Evolutionary conservation across 2,888 invertebrate species (phyloP).

Genomic region (Pyrrhosoma nymphula): DNA sequence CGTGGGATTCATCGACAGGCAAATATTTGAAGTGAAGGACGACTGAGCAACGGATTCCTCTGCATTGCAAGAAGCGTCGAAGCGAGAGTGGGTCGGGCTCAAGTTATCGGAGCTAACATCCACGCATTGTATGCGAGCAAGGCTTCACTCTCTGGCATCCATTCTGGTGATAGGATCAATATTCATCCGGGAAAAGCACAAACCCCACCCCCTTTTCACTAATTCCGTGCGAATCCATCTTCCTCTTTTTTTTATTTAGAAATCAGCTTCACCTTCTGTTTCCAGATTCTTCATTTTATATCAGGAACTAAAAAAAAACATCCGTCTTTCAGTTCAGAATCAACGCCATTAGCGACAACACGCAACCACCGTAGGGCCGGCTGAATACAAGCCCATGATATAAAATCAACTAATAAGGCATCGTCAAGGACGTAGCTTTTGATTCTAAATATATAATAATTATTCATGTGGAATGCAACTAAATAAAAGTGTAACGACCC

Average conservation of each 20-base stretch:
- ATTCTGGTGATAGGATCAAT: not conserved
- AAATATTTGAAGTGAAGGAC: constrained; percentile 9
- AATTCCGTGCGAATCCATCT: not conserved
- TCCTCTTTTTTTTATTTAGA: not conserved
- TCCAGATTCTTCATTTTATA: not conserved
- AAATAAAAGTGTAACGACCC: no score
- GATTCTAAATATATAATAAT: no score
- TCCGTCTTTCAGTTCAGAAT: not conserved
- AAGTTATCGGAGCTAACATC: not conserved
- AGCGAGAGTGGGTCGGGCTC: not conserved
- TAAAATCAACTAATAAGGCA: no score
- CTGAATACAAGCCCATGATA: not conserved
- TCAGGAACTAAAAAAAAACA: not conserved
- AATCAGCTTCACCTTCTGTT: not conserved
- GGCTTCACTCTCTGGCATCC: not conserved
- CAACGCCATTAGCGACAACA: not conserved
- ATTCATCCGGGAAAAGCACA: not conserved
- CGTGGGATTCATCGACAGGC: not conserved
- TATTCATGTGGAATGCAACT: no score
- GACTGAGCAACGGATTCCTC: not conserved
- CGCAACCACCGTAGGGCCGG: not conserved
- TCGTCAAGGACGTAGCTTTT: no score
- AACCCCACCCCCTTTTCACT: not conserved
- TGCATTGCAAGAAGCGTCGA: not conserved
- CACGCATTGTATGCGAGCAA: not conserved